Evolutionary conservation across 2,113 vertebrate genomes (phyloP).

Genomic region (Mungos mungo): DNA sequence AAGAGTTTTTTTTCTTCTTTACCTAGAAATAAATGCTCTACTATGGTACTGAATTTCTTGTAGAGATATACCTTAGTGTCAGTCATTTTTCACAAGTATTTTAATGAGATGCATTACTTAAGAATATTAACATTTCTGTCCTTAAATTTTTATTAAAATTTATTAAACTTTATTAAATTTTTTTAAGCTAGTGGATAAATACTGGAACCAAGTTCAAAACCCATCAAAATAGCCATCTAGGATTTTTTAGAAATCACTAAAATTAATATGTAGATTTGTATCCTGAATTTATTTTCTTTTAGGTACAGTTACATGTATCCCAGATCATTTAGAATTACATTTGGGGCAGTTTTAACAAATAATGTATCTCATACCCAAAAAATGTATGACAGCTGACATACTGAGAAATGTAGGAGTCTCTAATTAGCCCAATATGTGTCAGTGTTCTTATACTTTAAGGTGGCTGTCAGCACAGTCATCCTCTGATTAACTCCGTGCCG

Average conservation of each 20-base stretch:
- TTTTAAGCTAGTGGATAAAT: neutral
- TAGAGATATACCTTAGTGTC: neutral
- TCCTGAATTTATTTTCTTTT: constrained; percentile 50
- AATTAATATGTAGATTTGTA: constrained; percentile 31
- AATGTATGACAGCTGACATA: constrained; percentile 19
- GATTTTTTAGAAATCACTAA: constrained; percentile 33
- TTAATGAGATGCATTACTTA: neutral
- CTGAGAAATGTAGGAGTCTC: constrained; percentile 33
- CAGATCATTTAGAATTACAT: constrained; percentile 52
- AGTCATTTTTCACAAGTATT: constrained; percentile 19
- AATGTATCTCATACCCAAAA: constrained; percentile 18
- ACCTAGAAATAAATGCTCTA: constrained; percentile 27
- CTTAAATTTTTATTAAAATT: constrained; percentile 32
- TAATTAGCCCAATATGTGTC: neutral
- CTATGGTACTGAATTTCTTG: constrained; percentile 9
- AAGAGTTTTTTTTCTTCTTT: neutral
- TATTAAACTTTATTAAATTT: too few species aligned
- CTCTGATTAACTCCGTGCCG: neutral
- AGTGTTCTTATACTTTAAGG: neutral
- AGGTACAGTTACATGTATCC: neutral
- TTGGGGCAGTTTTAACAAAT: constrained; percentile 67
- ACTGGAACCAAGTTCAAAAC: constrained; percentile 1
- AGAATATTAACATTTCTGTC: neutral
- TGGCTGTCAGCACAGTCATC: neutral
- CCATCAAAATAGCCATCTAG: neutral